Evolutionary conservation across 2,113 vertebrate genomes (phyloP), one percentile per base, ranked within the genome.

Genomic region (Silurus asotus): DNA sequence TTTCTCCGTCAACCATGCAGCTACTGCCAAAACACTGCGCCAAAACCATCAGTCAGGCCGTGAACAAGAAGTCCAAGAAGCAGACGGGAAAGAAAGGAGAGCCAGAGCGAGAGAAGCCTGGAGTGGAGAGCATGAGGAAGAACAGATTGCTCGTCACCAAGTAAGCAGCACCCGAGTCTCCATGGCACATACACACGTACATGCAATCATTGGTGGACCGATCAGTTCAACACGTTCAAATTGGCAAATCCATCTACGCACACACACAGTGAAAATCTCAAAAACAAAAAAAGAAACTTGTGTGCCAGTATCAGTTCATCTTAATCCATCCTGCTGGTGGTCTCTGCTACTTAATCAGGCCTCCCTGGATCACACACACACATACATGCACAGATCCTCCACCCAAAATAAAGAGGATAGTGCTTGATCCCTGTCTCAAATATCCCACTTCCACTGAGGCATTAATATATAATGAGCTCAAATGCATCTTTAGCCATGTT

Each of bases 61-160:
- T 98, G 91, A 99, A 99, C 93, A 99, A 99, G 92, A 98, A 99
- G 92, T 97, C 96, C 87, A 99, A 98, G 95, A 99, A 98, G 93
- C 96, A 97, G 87, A 98, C 97, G 2, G 98, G 98, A 89, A 99
- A 99, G 94, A 99, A 99, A 92, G 98, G 98, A 74, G 98, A 99
- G 93, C 97, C 97, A 2, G 98, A 99, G 93, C 94, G 98, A 77
- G 98, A 99, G 92, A 99, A 99, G 84, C 98, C 98, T 2, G 98
- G 98, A 84, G 97, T 99, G 90, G 98, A 99, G 94, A 99, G 98
- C 94, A 99, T 99, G 98, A 97, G 98, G 95, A 99, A 99, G 94
- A 99, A 98, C 95, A 94, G 98, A 90, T 96, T 99, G 87, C 96
- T 99, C 59, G 98, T 99, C 90, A 99, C 98, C 92, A 99, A 99